Evolutionary conservation across 2,797 vertebrate species (phyloP).

Genomic region (Anomalospiza imberbis): DNA sequence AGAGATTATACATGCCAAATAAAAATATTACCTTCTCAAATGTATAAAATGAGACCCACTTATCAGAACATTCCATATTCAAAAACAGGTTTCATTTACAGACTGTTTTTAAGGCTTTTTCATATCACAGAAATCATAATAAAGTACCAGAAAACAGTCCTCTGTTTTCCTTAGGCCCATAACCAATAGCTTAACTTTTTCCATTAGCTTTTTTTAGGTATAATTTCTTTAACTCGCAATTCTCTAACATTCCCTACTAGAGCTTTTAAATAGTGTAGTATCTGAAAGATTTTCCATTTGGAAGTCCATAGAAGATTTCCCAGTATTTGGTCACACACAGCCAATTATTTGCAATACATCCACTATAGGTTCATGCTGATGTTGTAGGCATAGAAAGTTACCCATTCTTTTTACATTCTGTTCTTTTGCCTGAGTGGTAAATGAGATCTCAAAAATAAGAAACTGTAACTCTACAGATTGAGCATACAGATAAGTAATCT

Average conservation of each 20-base stretch:
- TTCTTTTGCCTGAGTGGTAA: not conserved
- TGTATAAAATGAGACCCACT: not conserved
- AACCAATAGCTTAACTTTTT: not conserved
- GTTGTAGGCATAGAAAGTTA: not conserved
- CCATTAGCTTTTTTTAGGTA: not conserved
- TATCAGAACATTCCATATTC: not conserved
- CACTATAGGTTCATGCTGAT: not conserved
- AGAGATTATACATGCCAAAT: not conserved
- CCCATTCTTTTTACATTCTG: not conserved
- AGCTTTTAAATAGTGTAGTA: not conserved
- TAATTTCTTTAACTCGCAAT: not conserved
- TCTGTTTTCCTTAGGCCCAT: not conserved
- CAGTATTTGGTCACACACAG: not conserved
- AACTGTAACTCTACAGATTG: not conserved
- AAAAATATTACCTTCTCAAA: not conserved
- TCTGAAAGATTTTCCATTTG: not conserved
- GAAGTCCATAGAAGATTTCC: not conserved
- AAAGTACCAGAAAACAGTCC: not conserved
- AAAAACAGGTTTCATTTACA: not conserved
- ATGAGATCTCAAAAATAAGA: not conserved
- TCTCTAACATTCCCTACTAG: not conserved
- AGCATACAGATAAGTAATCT: not conserved
- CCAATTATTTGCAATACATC: not conserved
- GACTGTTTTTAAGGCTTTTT: not conserved
- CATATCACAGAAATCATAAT: not conserved